Conservation (phyloP, 64 coral and sea anemone species). For the Montipora foliosa region DNA sequence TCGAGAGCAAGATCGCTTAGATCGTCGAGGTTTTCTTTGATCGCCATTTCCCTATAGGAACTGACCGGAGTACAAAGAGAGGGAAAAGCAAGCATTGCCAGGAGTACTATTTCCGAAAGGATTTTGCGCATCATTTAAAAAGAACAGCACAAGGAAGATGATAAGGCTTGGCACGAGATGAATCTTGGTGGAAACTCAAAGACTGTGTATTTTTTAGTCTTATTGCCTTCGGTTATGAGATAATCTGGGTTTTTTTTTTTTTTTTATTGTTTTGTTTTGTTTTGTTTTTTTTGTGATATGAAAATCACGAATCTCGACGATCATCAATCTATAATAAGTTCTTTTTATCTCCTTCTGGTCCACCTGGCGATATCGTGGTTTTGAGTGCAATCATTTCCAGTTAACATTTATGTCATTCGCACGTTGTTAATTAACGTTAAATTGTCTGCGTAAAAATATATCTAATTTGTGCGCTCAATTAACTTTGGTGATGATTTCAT, state of each 20-base stretch:
- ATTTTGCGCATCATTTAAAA: too few relatives aligned
- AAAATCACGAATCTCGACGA: not conserved
- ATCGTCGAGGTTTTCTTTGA: not conserved
- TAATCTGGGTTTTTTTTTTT: too few relatives aligned
- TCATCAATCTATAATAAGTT: not conserved
- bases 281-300: not conserved
- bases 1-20: not conserved
- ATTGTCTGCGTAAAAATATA: too few relatives aligned
- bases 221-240: too few relatives aligned
- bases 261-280: too few relatives aligned
- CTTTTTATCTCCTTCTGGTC: not conserved
- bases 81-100: not conserved
- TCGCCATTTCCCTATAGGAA: not conserved
- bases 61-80: not conserved
- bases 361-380: slow-evolving; percentile 11
- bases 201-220: too few relatives aligned
- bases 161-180: too few relatives aligned
- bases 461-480: too few relatives aligned
- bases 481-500: too few relatives aligned
- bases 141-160: too few relatives aligned
- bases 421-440: not conserved
- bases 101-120: too few relatives aligned
- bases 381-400: not conserved
- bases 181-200: too few relatives aligned
- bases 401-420: not conserved